phyloP scores from a whole-genome alignment of 2,888 invertebrate species.

The Volucella inflata region DNA sequence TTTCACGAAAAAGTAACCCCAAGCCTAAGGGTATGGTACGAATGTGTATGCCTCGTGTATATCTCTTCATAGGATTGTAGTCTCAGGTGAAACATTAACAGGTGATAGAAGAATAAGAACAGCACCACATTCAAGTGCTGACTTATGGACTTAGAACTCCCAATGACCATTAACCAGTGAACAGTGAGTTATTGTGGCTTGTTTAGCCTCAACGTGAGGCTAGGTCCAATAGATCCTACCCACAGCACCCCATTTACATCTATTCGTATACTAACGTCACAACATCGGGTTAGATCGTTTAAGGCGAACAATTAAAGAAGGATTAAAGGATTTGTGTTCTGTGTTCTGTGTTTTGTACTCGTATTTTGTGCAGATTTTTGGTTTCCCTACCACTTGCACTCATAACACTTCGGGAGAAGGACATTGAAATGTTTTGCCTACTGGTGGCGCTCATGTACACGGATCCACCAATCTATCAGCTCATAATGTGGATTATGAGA shows the following conservation, averaged over 20 bases:
- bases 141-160: slow-evolving; percentile 43
- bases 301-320: slow-evolving; percentile 49
- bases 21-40: no score
- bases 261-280: background rate
- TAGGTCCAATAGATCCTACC: slow-evolving; percentile 1
- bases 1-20: no score
- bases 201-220: slow-evolving; percentile 50
- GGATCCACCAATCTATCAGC: slow-evolving; percentile 6
- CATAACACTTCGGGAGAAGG: background rate
- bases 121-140: slow-evolving; percentile 10
- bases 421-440: slow-evolving; percentile 21
- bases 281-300: background rate
- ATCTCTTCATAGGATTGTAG: background rate
- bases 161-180: slow-evolving; percentile 64
- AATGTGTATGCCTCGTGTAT: slow-evolving; percentile 6
- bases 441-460: background rate
- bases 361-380: slow-evolving; percentile 9
- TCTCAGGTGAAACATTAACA: slow-evolving; percentile 21
- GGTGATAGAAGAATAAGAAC: background rate
- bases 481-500: slow-evolving; percentile 31
- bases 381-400: background rate
- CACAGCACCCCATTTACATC: background rate
- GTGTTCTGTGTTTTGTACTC: slow-evolving; percentile 29
- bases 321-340: slow-evolving; percentile 38
- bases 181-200: slow-evolving; percentile 63